Conservation (phyloP, 2,113 vertebrate genomes). For the Thinocorus orbignyianus region DNA sequence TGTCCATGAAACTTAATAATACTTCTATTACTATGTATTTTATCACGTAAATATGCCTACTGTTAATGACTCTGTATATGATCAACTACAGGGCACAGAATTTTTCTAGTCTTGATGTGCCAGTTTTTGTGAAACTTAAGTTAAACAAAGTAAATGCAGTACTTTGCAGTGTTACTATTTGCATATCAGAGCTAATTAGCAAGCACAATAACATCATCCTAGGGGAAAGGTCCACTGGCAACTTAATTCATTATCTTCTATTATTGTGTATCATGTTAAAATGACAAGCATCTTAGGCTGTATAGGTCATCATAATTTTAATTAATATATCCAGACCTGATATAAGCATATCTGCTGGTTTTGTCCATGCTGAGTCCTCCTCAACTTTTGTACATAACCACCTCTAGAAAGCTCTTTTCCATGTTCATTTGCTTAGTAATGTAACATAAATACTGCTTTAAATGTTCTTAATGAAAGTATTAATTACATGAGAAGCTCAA, state of each 20-base stretch:
- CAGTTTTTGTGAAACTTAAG: not conserved
- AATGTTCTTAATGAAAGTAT: conserved; percentile 19
- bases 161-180: conserved; percentile 67
- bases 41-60: not conserved
- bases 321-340: conserved; percentile 53
- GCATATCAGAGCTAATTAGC: conserved; percentile 89
- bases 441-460: not conserved
- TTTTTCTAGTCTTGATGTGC: not conserved
- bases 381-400: not conserved
- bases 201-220: conserved; percentile 77
- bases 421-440: not conserved
- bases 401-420: not conserved
- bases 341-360: conserved; percentile 15
- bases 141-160: not conserved
- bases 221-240: conserved; percentile 68
- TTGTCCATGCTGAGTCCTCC: not conserved
- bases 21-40: not conserved
- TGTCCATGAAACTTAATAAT: not conserved
- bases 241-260: conserved; percentile 78
- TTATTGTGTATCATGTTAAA: conserved; percentile 78
- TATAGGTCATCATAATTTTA: conserved; percentile 68
- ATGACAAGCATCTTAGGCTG: conserved; percentile 76
- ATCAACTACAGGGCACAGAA: not conserved
- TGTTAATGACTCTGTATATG: not conserved
- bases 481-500: conserved; percentile 3